phyloP scores from a whole-genome alignment of 1,140 invertebrate species.

The Aradophagus sp. region DNA sequence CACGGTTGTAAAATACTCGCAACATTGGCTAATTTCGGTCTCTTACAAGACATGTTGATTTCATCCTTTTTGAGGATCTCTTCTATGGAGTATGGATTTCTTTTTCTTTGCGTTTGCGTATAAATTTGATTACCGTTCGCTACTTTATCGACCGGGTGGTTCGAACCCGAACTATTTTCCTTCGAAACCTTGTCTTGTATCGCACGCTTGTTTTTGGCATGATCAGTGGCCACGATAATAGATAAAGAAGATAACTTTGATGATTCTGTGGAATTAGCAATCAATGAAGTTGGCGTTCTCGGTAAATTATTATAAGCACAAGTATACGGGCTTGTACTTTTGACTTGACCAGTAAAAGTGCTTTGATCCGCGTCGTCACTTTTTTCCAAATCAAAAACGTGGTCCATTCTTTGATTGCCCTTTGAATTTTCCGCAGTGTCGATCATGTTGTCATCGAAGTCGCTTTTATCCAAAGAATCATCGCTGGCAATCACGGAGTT shows the following conservation, averaged over 20 bases:
- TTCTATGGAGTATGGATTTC: slow-evolving; percentile 90
- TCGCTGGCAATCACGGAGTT: slow-evolving; percentile 78
- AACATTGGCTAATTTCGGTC: slow-evolving; percentile 65
- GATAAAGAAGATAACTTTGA: slow-evolving; percentile 37
- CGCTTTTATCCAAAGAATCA: slow-evolving; percentile 78
- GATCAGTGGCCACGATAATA: slow-evolving; percentile 29
- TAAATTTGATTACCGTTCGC: slow-evolving; percentile 56
- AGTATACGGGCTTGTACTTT: slow-evolving; percentile 40
- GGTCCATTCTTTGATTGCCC: slow-evolving; percentile 63
- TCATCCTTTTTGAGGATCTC: slow-evolving; percentile 87
- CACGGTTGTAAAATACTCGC: slow-evolving; percentile 69
- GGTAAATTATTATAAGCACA: slow-evolving; percentile 56
- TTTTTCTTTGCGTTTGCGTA: slow-evolving; percentile 76
- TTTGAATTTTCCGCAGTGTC: slow-evolving; percentile 69
- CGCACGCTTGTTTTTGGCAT: slow-evolving; percentile 28
- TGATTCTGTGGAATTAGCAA: slow-evolving; percentile 27
- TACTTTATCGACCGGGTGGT: slow-evolving; percentile 38
- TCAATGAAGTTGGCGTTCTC: slow-evolving; percentile 51
- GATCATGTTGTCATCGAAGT: slow-evolving; percentile 75
- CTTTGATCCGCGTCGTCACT: slow-evolving; percentile 67
- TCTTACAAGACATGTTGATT: slow-evolving; percentile 68
- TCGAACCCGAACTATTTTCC: slow-evolving; percentile 15
- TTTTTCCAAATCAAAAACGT: slow-evolving; percentile 68
- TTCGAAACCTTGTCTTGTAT: slow-evolving; percentile 20
- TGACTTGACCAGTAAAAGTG: slow-evolving; percentile 65